Base-by-base conservation (phyloP, 2,113 vertebrate species). In the Heliornis fulica region DNA sequence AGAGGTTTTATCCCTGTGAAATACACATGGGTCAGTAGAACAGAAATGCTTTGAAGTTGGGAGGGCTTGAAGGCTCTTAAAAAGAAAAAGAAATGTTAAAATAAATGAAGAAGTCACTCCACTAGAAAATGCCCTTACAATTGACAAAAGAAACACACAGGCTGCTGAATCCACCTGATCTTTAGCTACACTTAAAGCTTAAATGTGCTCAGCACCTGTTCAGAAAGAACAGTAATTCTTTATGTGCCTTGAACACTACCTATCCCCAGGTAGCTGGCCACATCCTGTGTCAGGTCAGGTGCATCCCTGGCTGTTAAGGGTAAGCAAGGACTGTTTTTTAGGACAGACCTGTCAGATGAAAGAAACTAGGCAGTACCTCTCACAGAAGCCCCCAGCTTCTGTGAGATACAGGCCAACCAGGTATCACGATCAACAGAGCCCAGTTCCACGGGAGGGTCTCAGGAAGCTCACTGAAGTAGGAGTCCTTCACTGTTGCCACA, bases 41-140 rank as follows among this genome's bases (percentile, higher is more conserved):
- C 32, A 93, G 22, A 78, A 87, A 72, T 8, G n/a, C 84, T 95
- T 96, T 91, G 57, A 96, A 90, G 74, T n/a, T 76, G 53, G 53
- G 38, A 86, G 51, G 46, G 48, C 70, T 92, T 60, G 64, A 77
- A 78, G 26, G 50, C 75, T 83, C 63, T 48, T 59, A 29, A 85
- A 70, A 54, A 60, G 32, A 29, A 85, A 70, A 54, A 60, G 32
- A 80, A 50, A 20, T 1, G 28, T 25, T 48, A 57, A 74, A 91
- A 83, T 29, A 83, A 85, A 80, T 22, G 45, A 41, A 70, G 53
- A 10, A 26, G 23, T 29, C 34, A 19, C 43, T 41, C 14, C 8
- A 21, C 29, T 36, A 79, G 43, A 13, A 90, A 86, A 64, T 64
- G 31, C 34, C 43, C 64, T 54, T 41, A 50, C 13, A 32, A 40